These are phyloP conservation scores for Upupa epops DNA, from an alignment of 2,113 vertebrate species.

Conservation along the genomic window DNA sequence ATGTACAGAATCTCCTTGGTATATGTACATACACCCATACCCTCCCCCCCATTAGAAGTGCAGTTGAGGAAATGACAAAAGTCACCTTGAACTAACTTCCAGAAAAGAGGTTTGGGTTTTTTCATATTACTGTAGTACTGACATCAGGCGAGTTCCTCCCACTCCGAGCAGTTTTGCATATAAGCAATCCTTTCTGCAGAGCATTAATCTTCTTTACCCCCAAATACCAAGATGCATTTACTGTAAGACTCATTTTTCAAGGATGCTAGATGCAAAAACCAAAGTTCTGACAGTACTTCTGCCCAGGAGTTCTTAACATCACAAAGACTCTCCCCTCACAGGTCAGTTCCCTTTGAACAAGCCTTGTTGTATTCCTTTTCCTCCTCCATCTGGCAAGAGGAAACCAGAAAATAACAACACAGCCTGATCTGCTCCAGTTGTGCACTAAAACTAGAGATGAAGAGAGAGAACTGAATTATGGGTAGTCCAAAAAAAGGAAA, in stretches of 20 bases:
- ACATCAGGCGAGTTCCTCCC: not conserved
- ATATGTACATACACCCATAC: accelerated
- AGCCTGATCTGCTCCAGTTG: not conserved
- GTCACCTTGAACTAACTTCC: not conserved
- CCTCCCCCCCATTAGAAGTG: not conserved
- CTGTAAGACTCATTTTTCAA: not conserved
- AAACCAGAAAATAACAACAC: not conserved
- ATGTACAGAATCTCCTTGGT: not conserved
- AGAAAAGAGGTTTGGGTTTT: not conserved
- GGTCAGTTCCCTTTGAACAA: not conserved
- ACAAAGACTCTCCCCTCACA: not conserved
- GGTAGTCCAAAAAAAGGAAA: not conserved
- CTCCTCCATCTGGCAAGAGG: not conserved
- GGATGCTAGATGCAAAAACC: not conserved
- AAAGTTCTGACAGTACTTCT: not conserved
- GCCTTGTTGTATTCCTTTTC: accelerated
- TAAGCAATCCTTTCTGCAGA: not conserved
- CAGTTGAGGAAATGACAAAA: not conserved
- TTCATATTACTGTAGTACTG: not conserved
- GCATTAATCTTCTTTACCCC: not conserved
- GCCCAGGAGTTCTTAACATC: not conserved
- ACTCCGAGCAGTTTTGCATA: not conserved
- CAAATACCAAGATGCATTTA: accelerated
- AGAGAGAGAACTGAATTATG: not conserved
- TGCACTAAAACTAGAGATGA: not conserved